Base-by-base conservation (phyloP, 2,113 vertebrate genomes). In the Halichoeres trimaculatus region DNA sequence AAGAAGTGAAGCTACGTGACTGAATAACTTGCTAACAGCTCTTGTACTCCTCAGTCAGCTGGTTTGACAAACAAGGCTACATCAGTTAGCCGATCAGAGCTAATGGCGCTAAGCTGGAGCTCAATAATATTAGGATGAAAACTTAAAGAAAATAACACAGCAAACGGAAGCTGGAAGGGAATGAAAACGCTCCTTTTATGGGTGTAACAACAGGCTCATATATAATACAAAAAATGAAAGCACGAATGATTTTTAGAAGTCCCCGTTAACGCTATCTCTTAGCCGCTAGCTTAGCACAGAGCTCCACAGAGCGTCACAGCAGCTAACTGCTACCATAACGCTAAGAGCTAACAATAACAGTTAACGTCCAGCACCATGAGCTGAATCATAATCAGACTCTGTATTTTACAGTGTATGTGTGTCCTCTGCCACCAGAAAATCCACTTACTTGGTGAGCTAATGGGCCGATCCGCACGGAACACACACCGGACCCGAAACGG, bases 401-500 rank as follows among this genome's bases (percentile, higher is more conserved):
- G 0, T 19, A 10, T 63, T 1, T 30, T 4, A 0, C 1, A 1
- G 1, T 2, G 17, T 13, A 38, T 1, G 2, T 11, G 4, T 26
- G 0, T 0, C 4, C 3, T 8, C 10, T 8, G 3, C 0, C 1
- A 0, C 41, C 8, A 0, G 14, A 16, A 2, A 30, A 12, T 16
- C 1, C 19, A 86, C 91, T 85, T 86, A 93, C 91, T 87, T 90
- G 90, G 84, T 86, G 88, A 86, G 76, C 53, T 76, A 80, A 88
- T 81, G 85, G 83, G 64, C 85, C 81, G 67, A 88, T 80, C 78
- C 73, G 61, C 62, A 76, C 41, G 52, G 70, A 81, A 76, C 74
- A 48, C 75, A 41, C 58, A 73, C 55, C 69, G 8, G 76, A 76
- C 14, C n/a, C n/a, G n/a, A n/a, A 20, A 62, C 87, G 70, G 80